Percentiles rank a stretch among this genome's conserved stretches.
phyloP scores from a whole-genome alignment of 2,797 vertebrate species.

The Syndactyla subalaris region DNA sequence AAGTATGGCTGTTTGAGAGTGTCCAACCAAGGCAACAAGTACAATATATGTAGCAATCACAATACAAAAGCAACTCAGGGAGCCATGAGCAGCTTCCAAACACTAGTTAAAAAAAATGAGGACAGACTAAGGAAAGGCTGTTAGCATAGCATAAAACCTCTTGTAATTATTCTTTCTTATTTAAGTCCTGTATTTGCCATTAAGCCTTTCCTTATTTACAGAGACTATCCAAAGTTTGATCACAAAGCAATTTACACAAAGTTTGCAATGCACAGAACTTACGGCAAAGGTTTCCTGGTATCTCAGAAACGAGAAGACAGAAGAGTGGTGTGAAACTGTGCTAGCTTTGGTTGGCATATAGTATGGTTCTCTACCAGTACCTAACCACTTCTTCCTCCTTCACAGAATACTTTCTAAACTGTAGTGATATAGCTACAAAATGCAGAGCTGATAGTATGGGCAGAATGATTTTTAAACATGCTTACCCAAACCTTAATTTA shows the following conservation, averaged over 20 bases:
- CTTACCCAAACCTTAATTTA: conserved; percentile 26
- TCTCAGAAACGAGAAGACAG: background rate
- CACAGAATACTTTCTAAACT: background rate
- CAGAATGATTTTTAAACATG: background rate
- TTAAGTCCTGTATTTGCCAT: background rate
- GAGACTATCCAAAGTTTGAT: background rate
- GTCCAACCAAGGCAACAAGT: background rate
- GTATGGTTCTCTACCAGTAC: background rate
- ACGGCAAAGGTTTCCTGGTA: background rate
- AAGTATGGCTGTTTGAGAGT: background rate
- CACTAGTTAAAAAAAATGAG: background rate
- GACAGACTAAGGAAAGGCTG: background rate
- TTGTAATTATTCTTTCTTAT: background rate
- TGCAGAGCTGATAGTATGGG: background rate
- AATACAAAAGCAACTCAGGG: background rate
- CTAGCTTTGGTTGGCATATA: background rate
- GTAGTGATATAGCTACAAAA: background rate
- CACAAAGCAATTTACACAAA: background rate
- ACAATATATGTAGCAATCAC: background rate
- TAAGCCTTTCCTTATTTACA: background rate
- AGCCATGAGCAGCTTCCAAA: background rate
- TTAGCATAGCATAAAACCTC: background rate
- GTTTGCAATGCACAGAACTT: background rate
- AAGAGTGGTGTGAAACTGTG: background rate
- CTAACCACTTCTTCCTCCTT: background rate